These are phyloP conservation scores for Conger conger DNA, from an alignment of 2,113 vertebrate species.

Conservation along the genomic window DNA sequence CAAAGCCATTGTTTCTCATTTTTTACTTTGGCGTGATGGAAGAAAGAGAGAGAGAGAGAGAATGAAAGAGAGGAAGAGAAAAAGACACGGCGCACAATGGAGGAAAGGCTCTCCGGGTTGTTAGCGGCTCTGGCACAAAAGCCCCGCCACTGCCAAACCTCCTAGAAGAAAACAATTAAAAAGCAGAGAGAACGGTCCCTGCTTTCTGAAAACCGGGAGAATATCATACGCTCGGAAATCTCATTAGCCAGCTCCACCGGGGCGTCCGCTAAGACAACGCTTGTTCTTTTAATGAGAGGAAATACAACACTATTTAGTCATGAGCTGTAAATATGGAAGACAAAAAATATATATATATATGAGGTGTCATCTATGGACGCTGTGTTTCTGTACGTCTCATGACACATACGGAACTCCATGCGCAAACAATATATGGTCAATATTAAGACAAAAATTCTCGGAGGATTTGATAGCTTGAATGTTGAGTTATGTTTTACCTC, in stretches of 20 bases:
- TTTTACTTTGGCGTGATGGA: constrained; percentile 51
- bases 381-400: constrained; percentile 45
- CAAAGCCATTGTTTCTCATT: constrained; percentile 69
- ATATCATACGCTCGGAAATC: constrained; percentile 53
- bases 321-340: not conserved
- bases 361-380: constrained; percentile 23
- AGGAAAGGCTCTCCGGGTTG: not conserved
- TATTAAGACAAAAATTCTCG: constrained; percentile 11
- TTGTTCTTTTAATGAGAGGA: not conserved
- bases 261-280: not conserved
- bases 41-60: constrained; percentile 3
- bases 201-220: constrained; percentile 35
- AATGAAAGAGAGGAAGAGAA: not conserved
- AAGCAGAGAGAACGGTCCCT: constrained; percentile 43
- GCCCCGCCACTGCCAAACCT: constrained; percentile 2
- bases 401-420: constrained; percentile 53
- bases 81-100: not conserved
- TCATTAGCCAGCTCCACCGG: constrained; percentile 48
- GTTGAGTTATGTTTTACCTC: too few relatives aligned
- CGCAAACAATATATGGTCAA: constrained; percentile 66
- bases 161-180: constrained; percentile 36
- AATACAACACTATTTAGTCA: not conserved
- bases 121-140: constrained; percentile 1
- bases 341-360: not conserved
- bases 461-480: not conserved